Conservation (phyloP, 2,113 vertebrate species). For the Nannospalax galili region DNA sequence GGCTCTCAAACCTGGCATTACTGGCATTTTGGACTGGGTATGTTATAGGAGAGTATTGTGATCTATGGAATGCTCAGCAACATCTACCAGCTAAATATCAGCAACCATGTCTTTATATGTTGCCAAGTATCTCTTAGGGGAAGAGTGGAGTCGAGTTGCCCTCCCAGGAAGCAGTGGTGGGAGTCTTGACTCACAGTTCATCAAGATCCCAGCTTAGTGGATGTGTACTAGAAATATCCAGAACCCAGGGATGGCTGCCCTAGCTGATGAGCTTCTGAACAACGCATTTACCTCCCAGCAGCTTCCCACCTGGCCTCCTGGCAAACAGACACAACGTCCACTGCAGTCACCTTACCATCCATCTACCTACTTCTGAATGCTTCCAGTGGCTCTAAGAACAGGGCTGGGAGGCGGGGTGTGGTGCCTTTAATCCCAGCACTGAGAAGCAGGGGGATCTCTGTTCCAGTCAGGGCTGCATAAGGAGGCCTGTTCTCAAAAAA, state of each 20-base stretch:
- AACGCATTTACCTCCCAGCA: background rate
- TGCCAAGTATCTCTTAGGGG: background rate
- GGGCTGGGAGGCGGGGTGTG: background rate
- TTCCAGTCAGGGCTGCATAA: background rate
- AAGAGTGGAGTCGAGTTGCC: background rate
- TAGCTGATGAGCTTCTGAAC: background rate
- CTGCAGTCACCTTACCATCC: background rate
- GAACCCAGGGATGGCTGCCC: background rate
- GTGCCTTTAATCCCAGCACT: background rate
- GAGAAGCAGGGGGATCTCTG: background rate
- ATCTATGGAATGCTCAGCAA: background rate
- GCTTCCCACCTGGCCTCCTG: background rate
- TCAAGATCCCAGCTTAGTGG: background rate
- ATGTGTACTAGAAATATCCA: accelerated
- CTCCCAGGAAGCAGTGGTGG: background rate
- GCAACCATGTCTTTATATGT: too few relatives aligned
- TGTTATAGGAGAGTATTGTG: background rate
- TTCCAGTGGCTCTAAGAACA: background rate
- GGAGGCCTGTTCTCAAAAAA: background rate
- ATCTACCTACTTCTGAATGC: background rate
- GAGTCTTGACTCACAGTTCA: background rate
- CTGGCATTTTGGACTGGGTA: background rate
- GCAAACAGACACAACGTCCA: background rate
- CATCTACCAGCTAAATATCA: background rate
- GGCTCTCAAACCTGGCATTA: too few relatives aligned